Base-by-base conservation (phyloP, 1,140 invertebrate genomes). In the Tenebrio molitor region DNA sequence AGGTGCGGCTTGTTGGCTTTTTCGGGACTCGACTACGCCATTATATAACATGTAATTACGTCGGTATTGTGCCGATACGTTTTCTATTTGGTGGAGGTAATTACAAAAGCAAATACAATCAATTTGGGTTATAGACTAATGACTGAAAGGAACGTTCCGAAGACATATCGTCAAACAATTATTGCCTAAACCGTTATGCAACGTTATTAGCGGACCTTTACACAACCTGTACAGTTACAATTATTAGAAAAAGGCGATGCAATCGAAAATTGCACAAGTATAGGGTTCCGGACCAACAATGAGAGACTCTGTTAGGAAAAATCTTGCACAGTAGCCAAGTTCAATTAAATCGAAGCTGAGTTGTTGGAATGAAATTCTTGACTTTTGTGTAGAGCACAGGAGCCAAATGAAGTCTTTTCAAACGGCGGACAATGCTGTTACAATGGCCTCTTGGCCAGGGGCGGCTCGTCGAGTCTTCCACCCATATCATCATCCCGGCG, bases 391-490 rank as follows among this genome's bases (percentile, higher is more conserved):
- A 21, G 74, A 65, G 72, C 69, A 77, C 74, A 73, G 74, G 73
- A 77, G 77, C 77, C 75, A 77, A 78, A 78, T 77, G 75, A 78
- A 78, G 77, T 78, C 75, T 78, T 78, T 78, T 78, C 71, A 78
- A 73, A 67, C 71, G 25, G 19, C 66, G 70, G 69, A 77, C 75
- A 78, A 78, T 71, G 77, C 72, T 72, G 44, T 41, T 66, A 74
- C 74, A 74, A 75, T 69, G 58, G 73, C 50, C 66, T 36, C 42
- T 69, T 50, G 70, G 67, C 64, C 41, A 62, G 66, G 71, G 70
- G 64, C 64, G 64, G 21, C 42, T 66, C 64, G 64, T 42, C n/a
- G n/a, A n/a, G n/a, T n/a, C n/a, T n/a, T n/a, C n/a, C n/a, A n/a
- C n/a, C n/a, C n/a, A n/a, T n/a, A n/a, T n/a, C n/a, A n/a, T n/a